Base-by-base conservation (phyloP, 2,888 invertebrate genomes). In the Ectemnius lituratus region DNA sequence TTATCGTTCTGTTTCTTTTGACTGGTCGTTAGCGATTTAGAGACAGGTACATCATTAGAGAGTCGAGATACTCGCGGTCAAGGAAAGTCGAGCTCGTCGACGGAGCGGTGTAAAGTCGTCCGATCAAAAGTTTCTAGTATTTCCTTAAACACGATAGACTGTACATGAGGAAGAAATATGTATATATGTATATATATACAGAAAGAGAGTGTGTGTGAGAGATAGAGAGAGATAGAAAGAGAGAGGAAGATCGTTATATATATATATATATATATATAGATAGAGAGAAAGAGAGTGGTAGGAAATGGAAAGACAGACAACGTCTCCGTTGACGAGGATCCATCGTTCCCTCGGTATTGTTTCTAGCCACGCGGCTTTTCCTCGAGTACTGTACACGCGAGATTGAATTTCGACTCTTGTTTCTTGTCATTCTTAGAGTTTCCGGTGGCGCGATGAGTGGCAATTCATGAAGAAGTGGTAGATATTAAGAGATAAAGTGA, bases 1-100 rank as follows among this genome's bases (percentile, higher is more conserved):
- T 67, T 6, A 37, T 52, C 14, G 16, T 52, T 52, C n/a, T 16
- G 52, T 16, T 70, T 76, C 62, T 67, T 70, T 83, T 82, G 81
- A 85, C 85, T 84, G 86, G 86, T 86, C 86, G 86, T 87, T 86
- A 87, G 87, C 85, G 80, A 83, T 81, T 83, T 73, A 82, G 70
- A 83, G 81, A 83, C 81, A 83, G 83, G 81, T 83, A 83, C 82
- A 75, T 82, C 74, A 70, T 75, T 62, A 73, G 49, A 73, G 67
- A 81, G 73, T 70, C 67, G 75, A 73, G 69, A 79, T 76, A 76
- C 77, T 59, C 74, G 76, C 80, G 73, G 69, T 61, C 63, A 62
- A 76, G 71, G 45, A 71, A 69, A 63, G 71, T 73, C 67, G 72
- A 73, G 76, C 78, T 76, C 81, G 77, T 80, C 75, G 77, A 72